phyloP scores from a whole-genome alignment of 2,888 invertebrate species.

The Sicus ferrugineus region DNA sequence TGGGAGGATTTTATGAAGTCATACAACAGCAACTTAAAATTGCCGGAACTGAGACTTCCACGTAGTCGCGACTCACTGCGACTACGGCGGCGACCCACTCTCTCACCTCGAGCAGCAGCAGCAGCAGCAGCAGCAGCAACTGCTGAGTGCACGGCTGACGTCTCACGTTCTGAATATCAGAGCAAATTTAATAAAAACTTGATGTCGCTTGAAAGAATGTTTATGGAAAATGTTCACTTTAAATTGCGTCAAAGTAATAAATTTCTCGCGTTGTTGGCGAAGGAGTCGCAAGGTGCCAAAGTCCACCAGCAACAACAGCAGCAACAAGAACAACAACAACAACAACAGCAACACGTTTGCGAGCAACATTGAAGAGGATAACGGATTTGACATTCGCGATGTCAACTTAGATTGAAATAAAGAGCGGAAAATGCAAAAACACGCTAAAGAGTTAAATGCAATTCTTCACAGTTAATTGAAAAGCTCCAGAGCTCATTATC shows the following conservation, averaged over 20 bases:
- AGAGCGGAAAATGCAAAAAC: background rate
- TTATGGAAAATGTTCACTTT: constrained; percentile 62
- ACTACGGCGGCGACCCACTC: constrained; percentile 4
- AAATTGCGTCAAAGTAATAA: constrained; percentile 61
- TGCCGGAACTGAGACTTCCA: constrained; percentile 21
- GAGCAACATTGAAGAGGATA: background rate
- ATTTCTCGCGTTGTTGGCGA: constrained; percentile 38
- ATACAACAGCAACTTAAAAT: constrained; percentile 21
- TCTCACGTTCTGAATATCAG: constrained; percentile 40
- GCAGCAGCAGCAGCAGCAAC: background rate
- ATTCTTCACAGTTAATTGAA: constrained; percentile 14
- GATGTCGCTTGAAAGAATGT: constrained; percentile 61
- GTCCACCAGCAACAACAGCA: constrained; percentile 25
- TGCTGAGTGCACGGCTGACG: background rate
- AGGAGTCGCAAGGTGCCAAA: background rate
- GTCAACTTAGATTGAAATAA: constrained; percentile 13
- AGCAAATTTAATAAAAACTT: constrained; percentile 60
- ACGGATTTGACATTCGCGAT: background rate
- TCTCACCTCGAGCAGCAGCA: background rate
- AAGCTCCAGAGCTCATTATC: background rate
- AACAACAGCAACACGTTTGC: constrained; percentile 12
- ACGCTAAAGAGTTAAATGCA: constrained; percentile 2
- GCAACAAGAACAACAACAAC: constrained; percentile 26
- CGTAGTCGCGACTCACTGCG: no score
- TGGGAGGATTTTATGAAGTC: constrained; percentile 29